Conservation (phyloP, 1,140 invertebrate species). For the Ostrea denselamellosa region DNA sequence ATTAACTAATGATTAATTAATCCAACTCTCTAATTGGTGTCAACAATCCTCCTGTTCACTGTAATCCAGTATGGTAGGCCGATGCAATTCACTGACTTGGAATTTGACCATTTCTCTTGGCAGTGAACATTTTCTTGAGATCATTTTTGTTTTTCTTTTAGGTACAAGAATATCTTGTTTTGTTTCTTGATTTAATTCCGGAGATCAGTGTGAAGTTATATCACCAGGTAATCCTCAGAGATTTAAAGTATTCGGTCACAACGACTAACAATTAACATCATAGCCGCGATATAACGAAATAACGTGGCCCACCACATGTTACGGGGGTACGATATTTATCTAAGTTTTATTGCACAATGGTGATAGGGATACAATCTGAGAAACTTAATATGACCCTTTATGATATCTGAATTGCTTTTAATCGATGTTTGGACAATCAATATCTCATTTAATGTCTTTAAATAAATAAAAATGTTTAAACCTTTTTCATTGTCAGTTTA, state of each 20-base stretch:
- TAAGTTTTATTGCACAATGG: constrained; percentile 30
- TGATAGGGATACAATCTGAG: background rate
- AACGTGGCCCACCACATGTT: background rate
- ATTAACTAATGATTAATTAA: background rate
- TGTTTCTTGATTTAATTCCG: background rate
- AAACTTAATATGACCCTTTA: constrained; percentile 21
- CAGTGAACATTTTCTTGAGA: background rate
- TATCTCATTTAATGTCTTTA: constrained; percentile 27
- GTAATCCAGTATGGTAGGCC: background rate
- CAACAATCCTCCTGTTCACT: background rate
- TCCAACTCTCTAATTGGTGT: constrained; percentile 1
- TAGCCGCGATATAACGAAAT: background rate
- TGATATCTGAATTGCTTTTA: constrained; percentile 26
- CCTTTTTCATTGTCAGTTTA: background rate
- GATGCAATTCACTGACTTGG: background rate
- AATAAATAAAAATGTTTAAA: constrained; percentile 25
- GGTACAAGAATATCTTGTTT: background rate
- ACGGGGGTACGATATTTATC: background rate
- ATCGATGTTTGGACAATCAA: background rate
- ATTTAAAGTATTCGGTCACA: constrained; percentile 4
- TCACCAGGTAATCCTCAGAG: background rate
- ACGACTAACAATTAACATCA: background rate
- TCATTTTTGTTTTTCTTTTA: background rate
- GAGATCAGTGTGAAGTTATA: background rate
- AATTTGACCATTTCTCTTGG: background rate